phyloP scores from a whole-genome alignment of 2,888 invertebrate species.

The Oscheius onirici region DNA sequence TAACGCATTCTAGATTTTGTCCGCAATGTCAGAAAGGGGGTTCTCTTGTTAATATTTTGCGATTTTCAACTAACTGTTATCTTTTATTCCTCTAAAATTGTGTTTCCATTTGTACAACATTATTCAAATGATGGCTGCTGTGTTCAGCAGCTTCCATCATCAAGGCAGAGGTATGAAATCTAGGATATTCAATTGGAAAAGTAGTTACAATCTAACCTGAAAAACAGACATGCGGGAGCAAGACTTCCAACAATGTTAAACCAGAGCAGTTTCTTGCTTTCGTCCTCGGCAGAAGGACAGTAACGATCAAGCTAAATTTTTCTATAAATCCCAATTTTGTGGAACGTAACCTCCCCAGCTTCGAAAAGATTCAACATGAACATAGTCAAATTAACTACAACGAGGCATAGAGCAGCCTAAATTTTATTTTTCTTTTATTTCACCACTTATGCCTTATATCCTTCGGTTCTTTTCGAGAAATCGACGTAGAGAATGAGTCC shows the following conservation, averaged over 20 bases:
- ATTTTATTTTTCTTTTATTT: neutral
- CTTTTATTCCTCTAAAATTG: too few relatives aligned
- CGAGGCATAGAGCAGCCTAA: neutral
- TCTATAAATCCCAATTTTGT: neutral
- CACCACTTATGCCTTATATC: neutral
- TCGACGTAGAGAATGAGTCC: neutral
- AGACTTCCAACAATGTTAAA: neutral
- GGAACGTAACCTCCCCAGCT: neutral
- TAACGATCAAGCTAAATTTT: neutral
- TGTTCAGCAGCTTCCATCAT: constrained; percentile 2
- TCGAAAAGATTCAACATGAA: neutral
- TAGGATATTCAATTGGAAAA: neutral
- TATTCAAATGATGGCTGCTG: neutral
- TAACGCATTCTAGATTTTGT: too few relatives aligned
- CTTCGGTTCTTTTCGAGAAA: neutral
- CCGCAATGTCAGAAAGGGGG: too few relatives aligned
- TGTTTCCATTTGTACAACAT: too few relatives aligned
- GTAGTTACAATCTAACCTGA: neutral
- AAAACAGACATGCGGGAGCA: neutral
- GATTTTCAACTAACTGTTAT: too few relatives aligned
- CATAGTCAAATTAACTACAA: neutral
- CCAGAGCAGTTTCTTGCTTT: neutral
- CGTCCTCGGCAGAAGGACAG: neutral
- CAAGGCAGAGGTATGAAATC: neutral
- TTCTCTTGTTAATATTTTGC: too few relatives aligned